Evolutionary conservation across 2,888 invertebrate species (phyloP).

Genomic region (Lepidocyrtinus sp.): DNA sequence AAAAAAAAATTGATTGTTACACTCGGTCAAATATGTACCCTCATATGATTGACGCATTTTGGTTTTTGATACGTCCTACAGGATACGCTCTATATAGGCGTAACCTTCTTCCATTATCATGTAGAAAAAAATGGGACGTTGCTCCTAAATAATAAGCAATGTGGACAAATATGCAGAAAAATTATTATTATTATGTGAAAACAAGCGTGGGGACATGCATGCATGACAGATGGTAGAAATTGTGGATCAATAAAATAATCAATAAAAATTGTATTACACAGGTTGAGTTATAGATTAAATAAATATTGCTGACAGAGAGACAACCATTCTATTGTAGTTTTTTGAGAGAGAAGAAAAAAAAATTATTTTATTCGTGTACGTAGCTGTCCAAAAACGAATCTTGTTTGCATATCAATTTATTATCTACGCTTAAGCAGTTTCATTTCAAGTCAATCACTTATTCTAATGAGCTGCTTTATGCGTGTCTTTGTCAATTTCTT

Average conservation of each 20-base stretch:
- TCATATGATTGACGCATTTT: background rate
- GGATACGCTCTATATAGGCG: background rate
- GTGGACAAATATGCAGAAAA: slow-evolving; percentile 27
- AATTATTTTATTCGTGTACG: background rate
- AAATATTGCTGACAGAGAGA: slow-evolving; percentile 4
- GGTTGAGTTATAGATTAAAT: background rate
- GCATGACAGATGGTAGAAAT: slow-evolving; percentile 9
- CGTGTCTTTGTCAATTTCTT: background rate
- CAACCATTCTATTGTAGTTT: background rate
- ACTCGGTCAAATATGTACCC: background rate
- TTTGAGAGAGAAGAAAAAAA: background rate
- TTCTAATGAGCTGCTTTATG: slow-evolving; percentile 4
- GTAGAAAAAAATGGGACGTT: background rate
- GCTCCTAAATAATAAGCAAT: slow-evolving; percentile 12
- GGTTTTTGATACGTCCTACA: background rate
- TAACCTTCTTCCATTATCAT: background rate
- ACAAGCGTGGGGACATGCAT: slow-evolving; percentile 16
- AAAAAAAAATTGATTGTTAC: background rate
- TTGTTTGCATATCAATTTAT: slow-evolving; percentile 16
- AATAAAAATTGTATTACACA: slow-evolving; percentile 20
- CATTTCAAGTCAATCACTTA: background rate
- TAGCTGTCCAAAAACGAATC: slow-evolving; percentile 5
- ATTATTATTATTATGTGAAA: slow-evolving; percentile 8
- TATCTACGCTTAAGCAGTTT: background rate
- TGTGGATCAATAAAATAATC: slow-evolving; percentile 30